These are phyloP conservation scores for Acromyrmex charruanus DNA, from an alignment of 1,140 invertebrate genomes.

Conservation along the genomic window DNA sequence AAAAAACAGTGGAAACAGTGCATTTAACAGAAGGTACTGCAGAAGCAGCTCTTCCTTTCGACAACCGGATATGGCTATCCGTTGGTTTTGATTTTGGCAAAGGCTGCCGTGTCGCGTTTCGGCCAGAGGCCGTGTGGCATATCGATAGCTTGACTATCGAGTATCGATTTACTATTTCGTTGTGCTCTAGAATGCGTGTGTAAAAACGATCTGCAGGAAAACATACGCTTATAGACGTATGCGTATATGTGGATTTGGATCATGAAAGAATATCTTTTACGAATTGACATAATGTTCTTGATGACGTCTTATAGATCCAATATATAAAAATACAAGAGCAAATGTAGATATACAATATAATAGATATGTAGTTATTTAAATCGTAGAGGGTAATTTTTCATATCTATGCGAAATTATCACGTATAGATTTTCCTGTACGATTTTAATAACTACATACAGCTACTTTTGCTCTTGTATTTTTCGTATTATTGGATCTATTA, in stretches of 20 bases:
- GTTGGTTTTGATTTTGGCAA: slow-evolving; percentile 59
- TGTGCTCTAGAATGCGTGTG: slow-evolving; percentile 17
- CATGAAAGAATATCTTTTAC: not conserved
- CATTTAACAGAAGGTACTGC: slow-evolving; percentile 22
- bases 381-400: not conserved
- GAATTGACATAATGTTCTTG: not conserved
- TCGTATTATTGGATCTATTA: too few relatives aligned
- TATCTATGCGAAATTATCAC: too few relatives aligned
- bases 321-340: not conserved
- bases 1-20: slow-evolving; percentile 39
- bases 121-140: slow-evolving; percentile 25
- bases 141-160: slow-evolving; percentile 23
- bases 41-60: slow-evolving; percentile 46
- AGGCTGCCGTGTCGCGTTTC: slow-evolving; percentile 52
- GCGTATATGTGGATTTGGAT: not conserved
- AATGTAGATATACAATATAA: not conserved
- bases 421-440: too few relatives aligned
- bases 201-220: slow-evolving; percentile 40
- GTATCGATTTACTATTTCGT: slow-evolving; percentile 62
- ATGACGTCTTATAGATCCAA: not conserved
- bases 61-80: slow-evolving; percentile 39
- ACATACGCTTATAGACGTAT: not conserved
- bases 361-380: slow-evolving; percentile 1
- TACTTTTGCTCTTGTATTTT: too few relatives aligned
- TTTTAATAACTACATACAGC: too few relatives aligned